Evolutionary conservation across 2,888 invertebrate genomes (phyloP).

Genomic region (Quadroppia sp.): DNA sequence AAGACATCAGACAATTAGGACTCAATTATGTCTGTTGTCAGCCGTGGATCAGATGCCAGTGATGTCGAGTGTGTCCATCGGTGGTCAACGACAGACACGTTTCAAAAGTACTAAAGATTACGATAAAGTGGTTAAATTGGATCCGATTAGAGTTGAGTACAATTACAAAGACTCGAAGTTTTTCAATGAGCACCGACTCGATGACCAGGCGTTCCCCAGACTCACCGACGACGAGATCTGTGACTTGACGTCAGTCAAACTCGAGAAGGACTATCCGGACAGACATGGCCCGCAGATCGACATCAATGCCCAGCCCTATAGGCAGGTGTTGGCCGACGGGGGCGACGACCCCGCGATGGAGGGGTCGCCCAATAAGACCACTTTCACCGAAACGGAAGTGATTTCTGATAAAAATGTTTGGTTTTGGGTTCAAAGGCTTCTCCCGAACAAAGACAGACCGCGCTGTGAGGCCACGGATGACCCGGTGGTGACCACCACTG

Average conservation of each 20-base stretch:
- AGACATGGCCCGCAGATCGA: conserved; percentile 5
- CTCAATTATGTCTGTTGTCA: no score
- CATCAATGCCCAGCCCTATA: conserved; percentile 36
- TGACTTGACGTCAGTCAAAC: neutral
- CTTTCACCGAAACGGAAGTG: conserved; percentile 37
- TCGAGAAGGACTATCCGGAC: conserved; percentile 16
- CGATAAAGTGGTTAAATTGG: neutral
- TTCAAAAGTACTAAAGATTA: neutral
- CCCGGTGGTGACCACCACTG: neutral
- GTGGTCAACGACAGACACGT: neutral
- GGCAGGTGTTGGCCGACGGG: conserved; percentile 25
- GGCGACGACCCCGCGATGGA: conserved; percentile 27
- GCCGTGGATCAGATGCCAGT: no score
- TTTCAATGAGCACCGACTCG: conserved; percentile 22
- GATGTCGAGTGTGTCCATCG: no score
- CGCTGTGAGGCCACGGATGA: neutral
- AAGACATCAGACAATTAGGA: no score
- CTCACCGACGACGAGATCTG: conserved; percentile 31
- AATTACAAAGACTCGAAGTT: conserved; percentile 24
- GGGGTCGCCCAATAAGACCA: no score
- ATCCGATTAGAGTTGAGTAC: neutral
- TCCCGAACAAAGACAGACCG: conserved; percentile 49
- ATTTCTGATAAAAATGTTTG: conserved; percentile 36
- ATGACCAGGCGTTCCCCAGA: conserved; percentile 28
- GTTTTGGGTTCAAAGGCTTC: conserved; percentile 42